Base-by-base conservation (phyloP, 2,888 invertebrate species). In the Cephus rjabovi region DNA sequence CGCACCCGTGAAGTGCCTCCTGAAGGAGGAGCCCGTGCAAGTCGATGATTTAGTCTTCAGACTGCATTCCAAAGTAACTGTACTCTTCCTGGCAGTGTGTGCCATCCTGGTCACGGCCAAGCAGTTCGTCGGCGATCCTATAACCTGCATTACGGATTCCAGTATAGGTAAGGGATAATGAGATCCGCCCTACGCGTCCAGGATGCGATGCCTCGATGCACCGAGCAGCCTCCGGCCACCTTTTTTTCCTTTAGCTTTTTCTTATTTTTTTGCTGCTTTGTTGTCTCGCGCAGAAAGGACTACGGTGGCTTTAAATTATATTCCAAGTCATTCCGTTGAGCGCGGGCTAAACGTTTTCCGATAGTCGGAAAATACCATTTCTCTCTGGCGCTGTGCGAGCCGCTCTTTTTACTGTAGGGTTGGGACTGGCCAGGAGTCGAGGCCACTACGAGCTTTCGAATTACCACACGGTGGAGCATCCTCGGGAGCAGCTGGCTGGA, bases 51-150 rank as follows among this genome's bases (percentile, higher is more conserved):
- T 85, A 40, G 85, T 87, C 34, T 89, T 89, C 79, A 80, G 89
- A 34, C 81, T 90, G 35, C 87, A 89, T 78, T 88, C 87, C 23
- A 83, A 86, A 40, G 85, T 83, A 31, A 89, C 89, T 30, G 89
- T 89, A 75, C 80, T 88, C 6, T 78, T 89, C 30, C 79, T 88
- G 69, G 79, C 81, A 35, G 80, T 86, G 40, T 89, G 87, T 81
- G 85, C 87, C 15, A 83, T 87, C 73, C 84, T 89, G 76, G 88
- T 90, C 68, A 89, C 87, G 30, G 85, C 87, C 4, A 88, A 89
- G 83, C 89, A 89, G 79, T 89, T 87, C 79, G 84, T 90, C 80
- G 89, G 89, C 71, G 89, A 90, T 37, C 89, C 90, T 75, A 90
- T 90, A 76, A 85, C 88, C 80, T 90, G 90, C 82, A 87, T 90